Conservation (phyloP, 2,113 vertebrate species). For the Rhabdomys dilectus region DNA sequence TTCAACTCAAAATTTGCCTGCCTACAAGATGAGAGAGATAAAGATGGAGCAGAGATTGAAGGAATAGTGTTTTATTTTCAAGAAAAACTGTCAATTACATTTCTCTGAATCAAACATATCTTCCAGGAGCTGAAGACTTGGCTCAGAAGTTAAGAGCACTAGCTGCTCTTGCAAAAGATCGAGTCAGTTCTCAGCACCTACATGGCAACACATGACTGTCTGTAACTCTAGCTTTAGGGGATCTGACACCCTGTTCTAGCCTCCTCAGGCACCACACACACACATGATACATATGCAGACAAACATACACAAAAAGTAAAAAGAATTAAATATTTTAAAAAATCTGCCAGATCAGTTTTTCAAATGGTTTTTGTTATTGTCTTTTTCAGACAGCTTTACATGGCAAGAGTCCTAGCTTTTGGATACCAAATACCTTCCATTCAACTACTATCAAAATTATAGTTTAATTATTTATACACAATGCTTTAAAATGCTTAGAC, state of each 20-base stretch:
- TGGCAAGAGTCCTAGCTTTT: not conserved
- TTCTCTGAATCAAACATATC: conserved; percentile 27
- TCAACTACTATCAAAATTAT: not conserved
- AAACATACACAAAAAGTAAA: not conserved
- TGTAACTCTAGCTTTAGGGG: not conserved
- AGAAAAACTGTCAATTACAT: not conserved
- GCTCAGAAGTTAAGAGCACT: not conserved
- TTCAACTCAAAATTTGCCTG: too few species aligned
- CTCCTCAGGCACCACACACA: not conserved
- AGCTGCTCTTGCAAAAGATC: not conserved
- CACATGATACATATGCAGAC: not conserved
- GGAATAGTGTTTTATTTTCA: not conserved
- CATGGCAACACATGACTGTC: not conserved
- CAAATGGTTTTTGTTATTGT: not conserved
- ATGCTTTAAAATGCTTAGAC: not conserved
- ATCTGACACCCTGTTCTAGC: not conserved
- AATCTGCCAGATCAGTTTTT: not conserved
- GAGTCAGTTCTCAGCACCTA: not conserved
- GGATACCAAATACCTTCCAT: not conserved
- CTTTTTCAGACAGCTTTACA: not conserved
- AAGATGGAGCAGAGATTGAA: too few species aligned
- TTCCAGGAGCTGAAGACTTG: not conserved
- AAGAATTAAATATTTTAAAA: not conserved
- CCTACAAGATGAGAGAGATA: too few species aligned
- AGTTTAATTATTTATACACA: not conserved